These are phyloP conservation scores for Drosophila subsilvestris DNA, from an alignment of 2,888 invertebrate species.

Conservation along the genomic window DNA sequence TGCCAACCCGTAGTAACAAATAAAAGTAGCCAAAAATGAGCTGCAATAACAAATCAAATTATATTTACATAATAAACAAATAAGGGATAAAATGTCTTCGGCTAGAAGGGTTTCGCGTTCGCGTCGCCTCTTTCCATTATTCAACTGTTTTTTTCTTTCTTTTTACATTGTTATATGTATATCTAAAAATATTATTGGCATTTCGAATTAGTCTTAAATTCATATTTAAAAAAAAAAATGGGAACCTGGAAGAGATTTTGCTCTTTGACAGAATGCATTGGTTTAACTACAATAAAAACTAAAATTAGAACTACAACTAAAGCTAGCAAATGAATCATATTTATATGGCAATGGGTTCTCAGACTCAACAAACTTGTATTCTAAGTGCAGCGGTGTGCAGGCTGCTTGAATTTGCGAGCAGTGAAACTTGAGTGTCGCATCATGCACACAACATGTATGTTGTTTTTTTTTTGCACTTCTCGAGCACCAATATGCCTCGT, in stretches of 20 bases:
- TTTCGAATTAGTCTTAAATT: slow-evolving; percentile 13
- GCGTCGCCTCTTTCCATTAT: slow-evolving; percentile 5
- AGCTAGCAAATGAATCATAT: background rate
- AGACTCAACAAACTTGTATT: background rate
- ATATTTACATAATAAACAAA: slow-evolving; percentile 69
- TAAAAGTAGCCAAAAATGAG: slow-evolving; percentile 44
- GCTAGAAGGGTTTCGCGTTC: slow-evolving; percentile 13
- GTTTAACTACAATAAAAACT: slow-evolving; percentile 4
- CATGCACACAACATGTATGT: background rate
- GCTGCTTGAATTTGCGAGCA: background rate
- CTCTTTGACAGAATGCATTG: slow-evolving; percentile 1
- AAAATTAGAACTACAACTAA: slow-evolving; percentile 15
- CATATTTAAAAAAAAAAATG: background rate
- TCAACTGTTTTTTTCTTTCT: background rate
- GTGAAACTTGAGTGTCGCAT: background rate
- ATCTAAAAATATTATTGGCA: slow-evolving; percentile 28
- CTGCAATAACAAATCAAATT: slow-evolving; percentile 73
- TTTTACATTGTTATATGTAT: slow-evolving; percentile 26
- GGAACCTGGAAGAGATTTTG: slow-evolving; percentile 11
- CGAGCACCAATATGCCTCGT: too few relatives aligned
- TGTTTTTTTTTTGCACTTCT: background rate
- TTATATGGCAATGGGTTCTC: slow-evolving; percentile 24
- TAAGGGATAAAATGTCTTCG: slow-evolving; percentile 26
- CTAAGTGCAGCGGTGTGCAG: background rate
- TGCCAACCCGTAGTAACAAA: slow-evolving; percentile 54